Percentiles rank a stretch among this genome's conserved stretches.
phyloP scores from a whole-genome alignment of 2,113 vertebrate species.

The Nanorana parkeri region DNA sequence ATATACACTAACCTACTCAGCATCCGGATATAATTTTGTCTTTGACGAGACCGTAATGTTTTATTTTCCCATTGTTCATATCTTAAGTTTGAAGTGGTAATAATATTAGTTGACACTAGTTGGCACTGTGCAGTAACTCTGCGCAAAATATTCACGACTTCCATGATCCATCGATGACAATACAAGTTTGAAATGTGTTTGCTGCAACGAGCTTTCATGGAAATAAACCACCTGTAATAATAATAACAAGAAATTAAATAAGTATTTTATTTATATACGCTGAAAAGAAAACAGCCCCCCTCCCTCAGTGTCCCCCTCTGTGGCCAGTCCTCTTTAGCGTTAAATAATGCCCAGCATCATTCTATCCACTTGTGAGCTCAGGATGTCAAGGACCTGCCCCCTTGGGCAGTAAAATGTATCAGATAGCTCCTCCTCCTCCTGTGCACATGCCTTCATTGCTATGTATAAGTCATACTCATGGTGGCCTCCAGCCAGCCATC shows the following conservation, averaged over 20 bases:
- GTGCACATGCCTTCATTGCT: too few relatives aligned
- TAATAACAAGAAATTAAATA: not conserved
- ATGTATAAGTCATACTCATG: too few relatives aligned
- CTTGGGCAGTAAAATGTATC: too few relatives aligned
- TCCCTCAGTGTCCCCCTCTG: too few relatives aligned
- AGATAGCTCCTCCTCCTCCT: too few relatives aligned
- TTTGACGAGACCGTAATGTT: slow-evolving; percentile 73
- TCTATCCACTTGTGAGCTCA: too few relatives aligned
- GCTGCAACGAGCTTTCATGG: slow-evolving; percentile 63
- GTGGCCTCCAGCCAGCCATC: too few relatives aligned
- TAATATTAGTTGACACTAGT: slow-evolving; percentile 68
- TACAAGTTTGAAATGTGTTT: slow-evolving; percentile 61
- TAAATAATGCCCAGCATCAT: too few relatives aligned
- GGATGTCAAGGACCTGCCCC: too few relatives aligned
- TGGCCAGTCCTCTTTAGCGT: too few relatives aligned
- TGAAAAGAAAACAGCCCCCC: not conserved
- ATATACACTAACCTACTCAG: slow-evolving; percentile 64
- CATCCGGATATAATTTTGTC: slow-evolving; percentile 74
- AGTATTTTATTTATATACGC: not conserved
- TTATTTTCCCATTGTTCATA: slow-evolving; percentile 69
- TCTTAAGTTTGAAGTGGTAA: slow-evolving; percentile 53
- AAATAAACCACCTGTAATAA: slow-evolving; percentile 63
- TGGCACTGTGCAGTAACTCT: slow-evolving; percentile 65
- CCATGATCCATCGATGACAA: slow-evolving; percentile 67
- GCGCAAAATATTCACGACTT: slow-evolving; percentile 67